Evolutionary conservation across 2,113 vertebrate species (phyloP), one percentile per base, ranked within the genome.

Genomic region (Edolisoma coerulescens): DNA sequence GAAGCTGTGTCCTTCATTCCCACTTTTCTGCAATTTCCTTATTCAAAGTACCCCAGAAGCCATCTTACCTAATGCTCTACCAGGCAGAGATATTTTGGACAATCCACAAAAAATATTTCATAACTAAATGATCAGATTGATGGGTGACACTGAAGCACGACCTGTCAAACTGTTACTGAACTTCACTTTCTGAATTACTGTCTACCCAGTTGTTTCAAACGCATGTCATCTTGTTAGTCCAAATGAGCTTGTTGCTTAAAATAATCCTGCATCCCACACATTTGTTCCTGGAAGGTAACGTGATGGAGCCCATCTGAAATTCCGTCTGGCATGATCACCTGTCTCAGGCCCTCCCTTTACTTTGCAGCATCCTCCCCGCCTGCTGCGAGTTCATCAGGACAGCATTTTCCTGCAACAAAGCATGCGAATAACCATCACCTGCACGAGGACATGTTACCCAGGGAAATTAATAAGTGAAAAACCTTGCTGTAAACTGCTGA

Each of bases 261-360:
- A 98, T 96, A 97, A 95, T 87, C 79, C 79, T 78, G 87, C 93
- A 65, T 91, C 95, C 97, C 89, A 97, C 96, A 95, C 92, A 39
- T 90, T 98, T 97, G 97, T 96, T 97, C 98, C 97, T 97, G 94
- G 97, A 97, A 97, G 94, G 91, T 84, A 96, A 96, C 41, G 73
- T 47, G 90, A 93, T 87, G 83, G 61, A 96, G 93, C 81, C 81
- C 90, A 96, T 93, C 84, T 90, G 95, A 96, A 97, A 95, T 42
- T 91, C 80, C 3, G 91, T 83, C 93, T 96, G 93, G 86, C 86
- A 95, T 32, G 27, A 92, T 95, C 93, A 97, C 95, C 95, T 96
- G 79, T 42, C 83, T 90, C 71, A 64, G 89, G 41, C 28, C 35
- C 60, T 56, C 28, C 30, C 30, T 44, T 84, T 12, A 67, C 16